A percentile compares a stretch with the other conserved stretches of the same genome.
Conservation (phyloP, 1,140 invertebrate species). For the Caenorhabditis tropicalis region DNA sequence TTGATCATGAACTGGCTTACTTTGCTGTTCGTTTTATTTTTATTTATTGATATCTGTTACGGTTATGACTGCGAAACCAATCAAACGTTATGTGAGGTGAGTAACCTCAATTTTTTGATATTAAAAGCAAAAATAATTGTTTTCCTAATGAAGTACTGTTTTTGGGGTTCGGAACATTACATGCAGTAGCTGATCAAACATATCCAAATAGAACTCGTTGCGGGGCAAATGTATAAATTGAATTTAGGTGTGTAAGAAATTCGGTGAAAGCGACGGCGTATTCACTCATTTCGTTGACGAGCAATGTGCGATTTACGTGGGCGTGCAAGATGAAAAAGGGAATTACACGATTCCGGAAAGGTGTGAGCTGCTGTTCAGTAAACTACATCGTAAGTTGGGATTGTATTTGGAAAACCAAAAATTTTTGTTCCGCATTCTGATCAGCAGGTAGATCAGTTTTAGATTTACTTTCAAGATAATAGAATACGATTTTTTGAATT, state of each 20-base stretch:
- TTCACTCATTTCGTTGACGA: background rate
- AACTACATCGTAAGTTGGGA: slow-evolving; percentile 21
- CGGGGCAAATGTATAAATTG: too few species aligned
- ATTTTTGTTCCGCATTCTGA: background rate
- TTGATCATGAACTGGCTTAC: background rate
- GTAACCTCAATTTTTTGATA: background rate
- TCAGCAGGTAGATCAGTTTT: background rate
- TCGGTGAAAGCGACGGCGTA: background rate
- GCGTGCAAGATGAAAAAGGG: background rate
- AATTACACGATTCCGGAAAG: slow-evolving; percentile 20
- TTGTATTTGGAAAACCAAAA: background rate
- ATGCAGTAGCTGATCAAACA: too few species aligned
- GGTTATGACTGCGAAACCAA: background rate
- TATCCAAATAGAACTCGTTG: too few species aligned
- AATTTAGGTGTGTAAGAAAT: slow-evolving; percentile 10
- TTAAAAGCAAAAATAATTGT: too few species aligned
- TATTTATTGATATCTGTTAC: background rate
- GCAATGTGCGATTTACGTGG: background rate
- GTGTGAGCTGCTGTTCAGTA: slow-evolving; percentile 5
- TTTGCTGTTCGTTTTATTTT: background rate
- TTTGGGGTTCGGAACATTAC: too few species aligned
- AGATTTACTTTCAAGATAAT: background rate
- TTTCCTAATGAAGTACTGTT: background rate
- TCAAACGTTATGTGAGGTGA: background rate
- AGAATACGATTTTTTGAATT: background rate